These are phyloP conservation scores for Gibbula magus DNA, from an alignment of 2,888 invertebrate genomes.

Conservation along the genomic window DNA sequence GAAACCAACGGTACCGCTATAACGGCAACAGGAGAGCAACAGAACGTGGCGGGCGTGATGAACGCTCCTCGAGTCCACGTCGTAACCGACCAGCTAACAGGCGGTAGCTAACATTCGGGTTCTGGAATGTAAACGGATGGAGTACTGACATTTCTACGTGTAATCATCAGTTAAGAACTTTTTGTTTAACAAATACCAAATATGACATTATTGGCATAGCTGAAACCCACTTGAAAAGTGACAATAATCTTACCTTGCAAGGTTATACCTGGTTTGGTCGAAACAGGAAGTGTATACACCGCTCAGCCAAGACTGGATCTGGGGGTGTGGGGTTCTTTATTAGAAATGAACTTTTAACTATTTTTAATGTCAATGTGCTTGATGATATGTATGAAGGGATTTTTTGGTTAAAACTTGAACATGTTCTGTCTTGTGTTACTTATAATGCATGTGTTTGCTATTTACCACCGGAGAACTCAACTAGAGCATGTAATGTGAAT, in stretches of 20 bases:
- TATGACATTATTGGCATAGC: slow-evolving; percentile 21
- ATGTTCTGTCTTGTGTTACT: not conserved
- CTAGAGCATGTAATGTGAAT: not conserved
- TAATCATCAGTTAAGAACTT: no score
- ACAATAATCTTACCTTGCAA: not conserved
- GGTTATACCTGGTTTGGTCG: slow-evolving; percentile 18
- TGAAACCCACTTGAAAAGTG: not conserved
- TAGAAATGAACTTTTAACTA: no score
- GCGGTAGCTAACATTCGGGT: no score
- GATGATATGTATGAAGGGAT: slow-evolving; percentile 8
- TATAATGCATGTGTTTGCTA: not conserved
- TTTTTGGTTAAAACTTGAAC: not conserved
- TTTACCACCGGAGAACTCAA: not conserved
- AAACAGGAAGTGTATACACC: not conserved
- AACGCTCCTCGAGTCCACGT: no score
- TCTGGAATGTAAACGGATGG: no score
- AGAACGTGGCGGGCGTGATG: no score
- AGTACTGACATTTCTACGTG: no score
- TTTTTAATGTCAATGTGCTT: no score
- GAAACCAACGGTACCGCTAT: no score
- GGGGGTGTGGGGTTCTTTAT: no score
- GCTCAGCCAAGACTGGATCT: not conserved
- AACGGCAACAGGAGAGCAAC: no score
- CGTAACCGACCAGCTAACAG: no score
- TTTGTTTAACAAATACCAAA: not conserved